Conservation (phyloP, 2,888 invertebrate genomes). For the Caenorhabditis japonica region DNA sequence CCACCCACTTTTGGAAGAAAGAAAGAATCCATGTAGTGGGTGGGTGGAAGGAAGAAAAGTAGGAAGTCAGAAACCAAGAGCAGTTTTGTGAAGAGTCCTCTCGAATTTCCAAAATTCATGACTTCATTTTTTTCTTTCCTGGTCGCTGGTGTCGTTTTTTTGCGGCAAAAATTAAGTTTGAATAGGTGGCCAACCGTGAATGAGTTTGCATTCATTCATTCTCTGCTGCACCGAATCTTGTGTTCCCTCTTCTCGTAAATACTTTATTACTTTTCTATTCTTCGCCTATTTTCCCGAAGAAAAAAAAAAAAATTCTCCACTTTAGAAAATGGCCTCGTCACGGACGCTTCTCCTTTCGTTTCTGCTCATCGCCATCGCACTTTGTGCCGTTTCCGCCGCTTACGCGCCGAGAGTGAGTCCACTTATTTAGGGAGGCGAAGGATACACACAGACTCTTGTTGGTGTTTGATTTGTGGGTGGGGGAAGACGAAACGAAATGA, state of each 20-base stretch:
- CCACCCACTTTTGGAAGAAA: no score
- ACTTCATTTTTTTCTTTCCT: no score
- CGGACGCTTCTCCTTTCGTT: conserved; percentile 24
- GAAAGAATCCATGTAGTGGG: no score
- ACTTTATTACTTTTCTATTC: conserved; percentile 29
- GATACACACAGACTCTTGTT: no score
- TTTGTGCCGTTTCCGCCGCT: conserved; percentile 36
- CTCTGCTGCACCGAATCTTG: conserved; percentile 4
- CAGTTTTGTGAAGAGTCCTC: no score
- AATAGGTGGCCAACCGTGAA: conserved; percentile 34
- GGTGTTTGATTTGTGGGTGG: conserved; percentile 19
- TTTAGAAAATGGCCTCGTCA: conserved; percentile 36
- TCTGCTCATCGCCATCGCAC: conserved; percentile 39
- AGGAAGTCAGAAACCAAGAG: no score
- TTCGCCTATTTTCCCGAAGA: conserved; percentile 6
- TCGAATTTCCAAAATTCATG: no score
- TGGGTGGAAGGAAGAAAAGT: no score
- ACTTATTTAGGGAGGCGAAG: conserved; percentile 3
- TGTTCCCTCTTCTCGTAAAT: conserved; percentile 10
- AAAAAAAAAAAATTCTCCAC: background rate
- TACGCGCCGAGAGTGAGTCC: conserved; percentile 48
- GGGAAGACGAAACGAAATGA: no score
- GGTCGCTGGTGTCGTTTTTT: no score
- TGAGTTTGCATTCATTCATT: background rate
- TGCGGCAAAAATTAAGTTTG: no score